Evolutionary conservation across 1,140 invertebrate species (phyloP).

Genomic region (Geopemphigus sp.): DNA sequence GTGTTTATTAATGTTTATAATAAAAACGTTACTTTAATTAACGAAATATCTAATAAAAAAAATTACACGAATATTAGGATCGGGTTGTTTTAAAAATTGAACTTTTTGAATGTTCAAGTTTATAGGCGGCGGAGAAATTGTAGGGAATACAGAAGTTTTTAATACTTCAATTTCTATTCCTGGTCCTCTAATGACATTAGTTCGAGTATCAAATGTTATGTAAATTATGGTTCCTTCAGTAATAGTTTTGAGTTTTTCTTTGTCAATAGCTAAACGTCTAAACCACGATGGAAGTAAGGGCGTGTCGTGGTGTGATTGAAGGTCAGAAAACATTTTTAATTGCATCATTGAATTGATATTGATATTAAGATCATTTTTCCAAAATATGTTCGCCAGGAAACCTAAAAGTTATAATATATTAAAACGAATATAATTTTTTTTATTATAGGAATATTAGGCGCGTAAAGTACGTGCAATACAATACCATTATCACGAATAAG

Average conservation of each 20-base stretch:
- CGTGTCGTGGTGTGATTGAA: neutral
- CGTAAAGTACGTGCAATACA: neutral
- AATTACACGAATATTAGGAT: constrained; percentile 25
- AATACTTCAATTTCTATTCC: constrained; percentile 33
- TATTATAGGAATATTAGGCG: neutral
- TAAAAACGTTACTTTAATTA: neutral
- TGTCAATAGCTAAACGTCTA: constrained; percentile 33
- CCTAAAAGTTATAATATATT: constrained; percentile 27
- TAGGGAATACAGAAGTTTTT: constrained; percentile 16
- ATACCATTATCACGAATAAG: constrained; percentile 36
- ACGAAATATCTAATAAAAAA: neutral
- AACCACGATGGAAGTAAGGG: constrained; percentile 41
- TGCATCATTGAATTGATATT: constrained; percentile 41
- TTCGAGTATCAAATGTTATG: constrained; percentile 24
- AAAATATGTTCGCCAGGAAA: constrained; percentile 10
- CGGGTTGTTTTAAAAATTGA: constrained; percentile 19
- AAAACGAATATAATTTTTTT: neutral
- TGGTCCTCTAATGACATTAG: constrained; percentile 37
- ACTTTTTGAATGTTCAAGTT: constrained; percentile 40
- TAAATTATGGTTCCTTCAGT: constrained; percentile 1
- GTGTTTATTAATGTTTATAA: neutral
- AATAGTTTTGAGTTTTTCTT: neutral
- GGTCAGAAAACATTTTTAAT: constrained; percentile 39
- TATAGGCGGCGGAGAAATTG: neutral
- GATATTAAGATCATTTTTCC: constrained; percentile 32